Base-by-base conservation (phyloP, 2,113 vertebrate species). In the Charina bottae region DNA sequence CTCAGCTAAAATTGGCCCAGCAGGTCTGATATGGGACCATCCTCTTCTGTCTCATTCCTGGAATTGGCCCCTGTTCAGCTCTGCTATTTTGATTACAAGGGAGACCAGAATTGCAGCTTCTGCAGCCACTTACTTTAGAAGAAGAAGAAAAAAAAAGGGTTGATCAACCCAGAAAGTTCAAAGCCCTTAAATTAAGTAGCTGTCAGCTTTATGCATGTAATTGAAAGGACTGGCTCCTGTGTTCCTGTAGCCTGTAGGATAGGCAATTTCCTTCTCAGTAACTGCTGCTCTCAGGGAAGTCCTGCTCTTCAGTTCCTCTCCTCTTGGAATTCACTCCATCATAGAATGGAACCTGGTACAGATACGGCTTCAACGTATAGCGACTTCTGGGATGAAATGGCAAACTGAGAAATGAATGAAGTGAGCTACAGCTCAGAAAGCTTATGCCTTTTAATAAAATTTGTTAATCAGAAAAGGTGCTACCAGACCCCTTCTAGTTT, bases 401-500 rank as follows among this genome's bases (percentile, higher is more conserved):
- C 37, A 33, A 78, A 37, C 6, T 78, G n/a, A 78, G 33, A 13
- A 37, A 42, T 42, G 42, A 7, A 49, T 49, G 49, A 49, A 49
- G 49, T 49, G 49, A 49, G 49, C 49, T 49, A 49, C 49, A 49
- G 49, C 49, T 49, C 4, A 49, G 49, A 49, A 5, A 49, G 49
- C 5, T 49, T 49, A 49, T 49, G 49, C 6, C 49, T 49, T 49
- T 49, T 49, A 49, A 49, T 49, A 49, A 49, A 49, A 49, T 4
- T 7, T 49, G 49, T 49, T 49, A 7, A 7, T 49, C 5, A 6
- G 49, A 33, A 42, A 54, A 4, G 88, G 72, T 92, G 87, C 94
- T 88, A 90, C 0, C 0, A 5, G 15, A 93, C 87, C 28, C 23
- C 59, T 96, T 93, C 83, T 90, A 87, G 53, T 86, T 93, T 37